Base-by-base conservation (phyloP, 2,888 invertebrate genomes). In the Nasonovia ribisnigri region DNA sequence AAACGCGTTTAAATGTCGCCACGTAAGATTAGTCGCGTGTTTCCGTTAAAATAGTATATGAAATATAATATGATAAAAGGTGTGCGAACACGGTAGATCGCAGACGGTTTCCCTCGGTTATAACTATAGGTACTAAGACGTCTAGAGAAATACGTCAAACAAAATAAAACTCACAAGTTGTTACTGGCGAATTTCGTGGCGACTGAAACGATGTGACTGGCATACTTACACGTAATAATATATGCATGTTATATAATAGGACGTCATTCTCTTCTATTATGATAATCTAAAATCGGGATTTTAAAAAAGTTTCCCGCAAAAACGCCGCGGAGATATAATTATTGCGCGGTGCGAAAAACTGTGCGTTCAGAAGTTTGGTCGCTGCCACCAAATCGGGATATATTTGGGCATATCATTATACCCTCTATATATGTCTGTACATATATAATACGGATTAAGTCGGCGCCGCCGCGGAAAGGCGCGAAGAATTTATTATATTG, bases 401-500 rank as follows among this genome's bases (percentile, higher is more conserved):
- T 42, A 54, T 88, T 54, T 13, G 26, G 10, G 26, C 57, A 57
- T 57, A 26, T 86, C 2, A 16, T 24, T 57, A 57, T 54, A 24
- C 51, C 16, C 54, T 54, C 20, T 54, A 0, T 54, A 3, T 54
- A 20, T 54, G 3, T 51, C 51, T 20, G 3, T 77, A n/a, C 36
- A 84, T 84, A 43, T 86, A 48, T 46, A 86, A 13, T 29, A n/a
- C 13, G 29, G 29, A 86, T 29, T 46, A 86, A 86, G 77, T 46
- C 13, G 46, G 3, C 20, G 20, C 20, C 20, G 46, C 86, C 43
- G 86, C 29, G n/a, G 46, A 43, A 86, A 77, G 77, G 20, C 8
- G 20, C 36, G 36, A 77, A 77, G 77, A 77, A 77, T 77, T 77
- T 77, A 77, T 77, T 77, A 77, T 77, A 77, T 36, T 77, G 77